These are phyloP conservation scores for Tokudaia tokunoshimensis DNA, from an alignment of 2,797 vertebrate genomes.

Conservation along the genomic window DNA sequence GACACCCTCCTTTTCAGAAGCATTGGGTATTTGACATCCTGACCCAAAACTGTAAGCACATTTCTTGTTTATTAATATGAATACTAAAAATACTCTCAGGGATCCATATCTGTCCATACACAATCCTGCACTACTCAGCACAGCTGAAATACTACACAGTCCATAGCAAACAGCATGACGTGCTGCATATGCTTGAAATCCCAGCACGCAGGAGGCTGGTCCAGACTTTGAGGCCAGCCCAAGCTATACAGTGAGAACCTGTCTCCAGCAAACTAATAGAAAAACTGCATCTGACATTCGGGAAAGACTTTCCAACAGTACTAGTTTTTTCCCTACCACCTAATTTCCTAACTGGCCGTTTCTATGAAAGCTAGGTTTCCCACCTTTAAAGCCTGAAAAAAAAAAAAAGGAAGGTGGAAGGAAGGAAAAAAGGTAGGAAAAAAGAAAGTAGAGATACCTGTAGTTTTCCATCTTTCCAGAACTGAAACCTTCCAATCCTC, in stretches of 20 bases:
- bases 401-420: not conserved
- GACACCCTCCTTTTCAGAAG: not conserved
- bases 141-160: not conserved
- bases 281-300: not conserved
- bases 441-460: not conserved
- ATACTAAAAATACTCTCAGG: not conserved
- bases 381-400: not conserved
- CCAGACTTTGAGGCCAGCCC: not conserved
- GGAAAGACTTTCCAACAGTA: not conserved
- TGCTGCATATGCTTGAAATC: not conserved
- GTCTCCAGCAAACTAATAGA: not conserved
- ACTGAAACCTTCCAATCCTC: constrained; percentile 52
- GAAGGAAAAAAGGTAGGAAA: accelerated
- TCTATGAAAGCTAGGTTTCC: not conserved
- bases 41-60: not conserved
- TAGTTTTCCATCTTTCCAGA: constrained; percentile 8
- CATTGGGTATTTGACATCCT: not conserved
- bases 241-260: not conserved
- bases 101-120: not conserved
- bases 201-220: not conserved
- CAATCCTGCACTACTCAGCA: not conserved
- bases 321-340: not conserved
- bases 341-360: not conserved
- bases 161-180: not conserved
- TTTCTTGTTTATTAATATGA: not conserved